phyloP scores from a whole-genome alignment of 2,888 invertebrate species.

The Mesoligia furuncula region DNA sequence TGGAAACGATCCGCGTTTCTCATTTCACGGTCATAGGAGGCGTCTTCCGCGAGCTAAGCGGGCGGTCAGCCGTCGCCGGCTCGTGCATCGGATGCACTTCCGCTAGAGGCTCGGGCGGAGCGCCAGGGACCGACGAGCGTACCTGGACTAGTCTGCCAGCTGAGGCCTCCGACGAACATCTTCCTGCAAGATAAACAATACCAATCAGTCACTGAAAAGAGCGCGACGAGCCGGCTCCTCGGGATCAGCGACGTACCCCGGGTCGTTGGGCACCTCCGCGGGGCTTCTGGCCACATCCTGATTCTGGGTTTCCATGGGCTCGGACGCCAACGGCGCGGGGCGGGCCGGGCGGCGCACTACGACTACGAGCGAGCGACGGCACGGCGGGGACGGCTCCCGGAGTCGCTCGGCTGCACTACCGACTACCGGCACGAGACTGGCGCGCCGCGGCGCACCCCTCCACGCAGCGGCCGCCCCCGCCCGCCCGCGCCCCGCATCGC shows the following conservation, averaged over 20 bases:
- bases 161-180: conserved; percentile 99
- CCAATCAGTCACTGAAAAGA: conserved; percentile 79
- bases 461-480: conserved; percentile 81
- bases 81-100: conserved; percentile 84
- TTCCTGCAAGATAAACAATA: conserved; percentile 96
- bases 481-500: conserved; percentile 77
- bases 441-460: conserved; percentile 87
- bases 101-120: conserved; percentile 76
- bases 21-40: conserved; percentile 71
- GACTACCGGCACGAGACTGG: conserved; percentile 94
- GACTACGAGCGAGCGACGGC: conserved; percentile 91
- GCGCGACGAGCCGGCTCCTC: conserved; percentile 63
- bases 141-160: conserved; percentile 99
- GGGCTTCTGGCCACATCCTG: conserved; percentile 96
- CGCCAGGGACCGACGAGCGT: conserved; percentile 86
- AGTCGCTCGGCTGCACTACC: conserved; percentile 92
- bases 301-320: conserved; percentile 93
- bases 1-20: conserved; percentile 77
- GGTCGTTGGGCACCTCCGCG: conserved; percentile 98
- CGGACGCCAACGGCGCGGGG: conserved; percentile 84
- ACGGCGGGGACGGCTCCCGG: conserved; percentile 91
- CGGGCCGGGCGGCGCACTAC: conserved; percentile 89
- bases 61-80: conserved; percentile 76
- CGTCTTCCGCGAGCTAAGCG: conserved; percentile 74
- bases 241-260: conserved; percentile 92